Conservation (phyloP, 2,797 vertebrate species). For the Chelon labrosus region DNA sequence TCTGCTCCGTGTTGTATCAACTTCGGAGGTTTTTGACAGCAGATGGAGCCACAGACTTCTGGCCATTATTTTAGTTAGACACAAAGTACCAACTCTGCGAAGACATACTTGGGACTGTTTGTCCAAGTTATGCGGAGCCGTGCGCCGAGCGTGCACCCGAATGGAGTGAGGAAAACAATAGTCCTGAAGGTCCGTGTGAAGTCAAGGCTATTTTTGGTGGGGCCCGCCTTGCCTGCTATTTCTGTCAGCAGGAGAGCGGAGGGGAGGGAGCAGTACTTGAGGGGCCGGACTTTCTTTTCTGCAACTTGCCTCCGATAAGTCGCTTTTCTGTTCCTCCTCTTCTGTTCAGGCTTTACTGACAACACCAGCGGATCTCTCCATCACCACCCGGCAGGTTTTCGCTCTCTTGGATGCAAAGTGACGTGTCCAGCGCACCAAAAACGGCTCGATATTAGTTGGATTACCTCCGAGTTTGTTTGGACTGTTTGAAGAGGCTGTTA, state of each 20-base stretch:
- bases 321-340: conserved; percentile 65
- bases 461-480: conserved; percentile 29
- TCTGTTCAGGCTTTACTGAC: conserved; percentile 43
- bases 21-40: conserved; percentile 56
- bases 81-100: background rate
- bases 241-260: conserved; percentile 79
- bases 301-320: conserved; percentile 73
- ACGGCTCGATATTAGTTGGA: conserved; percentile 38
- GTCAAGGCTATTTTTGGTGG: conserved; percentile 86
- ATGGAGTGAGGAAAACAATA: conserved; percentile 72
- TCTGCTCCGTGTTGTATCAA: too few relatives aligned
- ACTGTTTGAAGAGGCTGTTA: background rate
- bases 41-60: conserved; percentile 78
- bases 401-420: background rate
- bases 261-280: conserved; percentile 56
- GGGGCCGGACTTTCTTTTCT: conserved; percentile 74
- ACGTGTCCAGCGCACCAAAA: background rate
- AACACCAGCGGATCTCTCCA: conserved; percentile 48
- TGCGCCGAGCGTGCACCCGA: conserved; percentile 38
- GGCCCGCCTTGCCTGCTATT: conserved; percentile 85
- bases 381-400: conserved; percentile 50
- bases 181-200: conserved; percentile 73
- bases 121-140: conserved; percentile 12
- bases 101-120: conserved; percentile 29
- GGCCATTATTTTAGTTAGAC: conserved; percentile 25